Conservation (phyloP, 2,888 invertebrate genomes). For the Ephialtes manifestator region DNA sequence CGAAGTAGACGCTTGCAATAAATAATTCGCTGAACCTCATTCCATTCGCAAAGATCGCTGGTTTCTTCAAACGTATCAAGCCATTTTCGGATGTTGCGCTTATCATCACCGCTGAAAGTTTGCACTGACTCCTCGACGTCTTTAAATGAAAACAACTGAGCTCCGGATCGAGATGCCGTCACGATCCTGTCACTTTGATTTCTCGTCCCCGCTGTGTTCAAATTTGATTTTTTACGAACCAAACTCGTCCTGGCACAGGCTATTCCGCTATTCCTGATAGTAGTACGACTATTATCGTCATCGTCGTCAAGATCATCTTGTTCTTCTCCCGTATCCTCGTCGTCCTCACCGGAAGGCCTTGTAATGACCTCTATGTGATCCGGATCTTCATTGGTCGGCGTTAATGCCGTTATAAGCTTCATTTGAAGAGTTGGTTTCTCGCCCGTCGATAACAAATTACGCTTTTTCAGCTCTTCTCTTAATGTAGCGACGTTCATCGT, state of each 20-base stretch:
- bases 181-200: too few relatives aligned
- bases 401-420: background rate
- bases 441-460: background rate
- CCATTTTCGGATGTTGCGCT: constrained; percentile 48
- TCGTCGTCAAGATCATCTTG: background rate
- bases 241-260: background rate
- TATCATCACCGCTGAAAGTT: too few relatives aligned
- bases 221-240: background rate
- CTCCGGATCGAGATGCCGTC: too few relatives aligned
- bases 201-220: too few relatives aligned
- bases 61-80: too few relatives aligned
- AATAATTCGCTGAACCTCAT: constrained; percentile 61
- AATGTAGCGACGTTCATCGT: background rate
- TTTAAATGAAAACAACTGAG: constrained; percentile 33
- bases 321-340: background rate
- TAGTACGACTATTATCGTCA: background rate
- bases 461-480: background rate
- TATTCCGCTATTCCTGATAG: background rate
- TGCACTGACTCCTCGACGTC: constrained; percentile 65
- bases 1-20: constrained; percentile 66
- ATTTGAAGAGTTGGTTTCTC: background rate
- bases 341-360: background rate
- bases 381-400: background rate
- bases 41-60: constrained; percentile 57
- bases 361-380: background rate